These are phyloP conservation scores for Pteromalus puparum DNA, from an alignment of 1,140 invertebrate species.

Conservation along the genomic window DNA sequence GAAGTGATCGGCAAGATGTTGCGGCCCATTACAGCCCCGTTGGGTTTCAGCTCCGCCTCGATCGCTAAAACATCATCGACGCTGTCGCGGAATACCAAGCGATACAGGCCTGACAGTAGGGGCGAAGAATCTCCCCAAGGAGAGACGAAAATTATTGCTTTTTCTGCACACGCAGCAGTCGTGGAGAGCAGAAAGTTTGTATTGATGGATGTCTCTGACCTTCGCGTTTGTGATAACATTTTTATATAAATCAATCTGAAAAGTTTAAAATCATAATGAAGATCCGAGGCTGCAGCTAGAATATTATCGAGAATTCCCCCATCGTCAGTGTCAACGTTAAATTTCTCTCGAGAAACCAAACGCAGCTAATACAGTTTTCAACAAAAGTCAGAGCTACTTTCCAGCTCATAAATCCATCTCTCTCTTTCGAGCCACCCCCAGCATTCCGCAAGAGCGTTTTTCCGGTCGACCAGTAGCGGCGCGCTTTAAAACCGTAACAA, in stretches of 20 bases:
- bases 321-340: too few species aligned
- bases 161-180: neutral
- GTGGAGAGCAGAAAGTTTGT: neutral
- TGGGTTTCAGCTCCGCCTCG: conserved; percentile 61
- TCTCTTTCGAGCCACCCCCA: neutral
- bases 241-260: too few species aligned
- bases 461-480: neutral
- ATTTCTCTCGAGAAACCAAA: too few species aligned
- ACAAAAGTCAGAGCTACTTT: too few species aligned
- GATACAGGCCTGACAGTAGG: neutral
- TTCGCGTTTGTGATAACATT: too few species aligned
- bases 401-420: too few species aligned
- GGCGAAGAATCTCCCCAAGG: neutral
- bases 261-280: too few species aligned
- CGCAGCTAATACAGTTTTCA: too few species aligned
- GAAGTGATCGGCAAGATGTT: conserved; percentile 71
- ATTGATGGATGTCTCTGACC: neutral
- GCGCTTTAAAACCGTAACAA: conserved; percentile 59
- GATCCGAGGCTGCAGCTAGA: too few species aligned
- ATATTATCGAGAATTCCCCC: too few species aligned
- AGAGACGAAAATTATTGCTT: conserved; percentile 27
- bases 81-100: conserved; percentile 69
- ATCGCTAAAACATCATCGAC: conserved; percentile 71
- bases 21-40: conserved; percentile 70
- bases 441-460: conserved; percentile 14